Base-by-base conservation (phyloP, 2,797 vertebrate species). In the Clarias laeviceps region DNA sequence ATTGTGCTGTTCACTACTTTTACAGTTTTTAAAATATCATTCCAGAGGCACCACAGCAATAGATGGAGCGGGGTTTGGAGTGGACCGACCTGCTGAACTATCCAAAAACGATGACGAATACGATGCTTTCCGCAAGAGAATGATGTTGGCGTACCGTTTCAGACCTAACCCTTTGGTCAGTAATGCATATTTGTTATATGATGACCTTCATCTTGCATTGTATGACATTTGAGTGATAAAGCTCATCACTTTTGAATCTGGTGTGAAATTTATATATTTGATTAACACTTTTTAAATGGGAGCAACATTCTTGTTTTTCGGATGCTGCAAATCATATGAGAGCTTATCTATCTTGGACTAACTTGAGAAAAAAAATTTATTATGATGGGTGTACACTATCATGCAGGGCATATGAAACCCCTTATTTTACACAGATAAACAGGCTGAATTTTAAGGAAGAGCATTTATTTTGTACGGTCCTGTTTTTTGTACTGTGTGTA, bases 131-230 rank as follows among this genome's bases (percentile, higher is more conserved):
- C 96, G 98, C 7, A 99, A 99, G 88, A 95, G 98, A 80, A 99
- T 99, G 98, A 99, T 99, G 98, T 94, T 99, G 50, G 98, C 98
- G 0, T 99, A 99, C 88, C 96, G 98, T 57, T 99, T 99, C 95
- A 95, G 98, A 80, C 98, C 98, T 14, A 99, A 99, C 88, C 98
- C 98, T 0, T 86, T 99, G 97, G 98, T 99, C 93, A 92, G 57
- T 87, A 56, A 7, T 34, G 29, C 22, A 6, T 40, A 59, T 24
- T 50, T 2, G 6, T 66, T n/a, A 37, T 15, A 57, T 18, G 34
- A 37, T 73, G 15, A 18, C n/a, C 20, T 4, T 54, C 54, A 64
- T 80, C 56, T 27, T 74, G 50, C 1, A 22, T 12, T 54, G 24
- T 17, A 6, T 34, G 45, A 56, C 9, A 56, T 29, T 27, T 57